Conservation (phyloP, 2,888 invertebrate genomes). For the Stenchaetothrips biformis region DNA sequence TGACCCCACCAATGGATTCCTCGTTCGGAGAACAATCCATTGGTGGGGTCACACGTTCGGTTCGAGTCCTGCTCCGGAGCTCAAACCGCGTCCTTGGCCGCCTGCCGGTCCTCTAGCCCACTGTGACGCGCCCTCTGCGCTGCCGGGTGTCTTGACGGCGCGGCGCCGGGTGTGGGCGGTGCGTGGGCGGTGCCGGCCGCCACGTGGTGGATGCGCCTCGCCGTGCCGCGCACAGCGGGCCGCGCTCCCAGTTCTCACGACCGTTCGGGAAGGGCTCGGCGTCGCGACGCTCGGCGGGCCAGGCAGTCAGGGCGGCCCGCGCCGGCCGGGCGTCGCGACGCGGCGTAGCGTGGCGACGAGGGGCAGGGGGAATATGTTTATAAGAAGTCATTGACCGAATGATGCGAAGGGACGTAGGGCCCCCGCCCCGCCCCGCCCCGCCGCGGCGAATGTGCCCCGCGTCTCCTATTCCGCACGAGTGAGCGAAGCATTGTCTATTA, state of each 20-base stretch:
- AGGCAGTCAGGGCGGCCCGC: too few species aligned
- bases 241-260: conserved; percentile 11
- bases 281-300: not conserved
- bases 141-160: too few species aligned
- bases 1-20: too few species aligned
- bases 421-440: not conserved
- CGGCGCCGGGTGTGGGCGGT: too few species aligned
- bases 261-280: conserved; percentile 3
- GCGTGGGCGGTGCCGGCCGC: too few species aligned
- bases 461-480: conserved; percentile 11
- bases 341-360: not conserved
- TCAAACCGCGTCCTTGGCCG: too few species aligned
- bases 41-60: too few species aligned
- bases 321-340: not conserved
- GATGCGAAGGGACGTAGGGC: conserved; percentile 13
- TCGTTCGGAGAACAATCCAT: too few species aligned
- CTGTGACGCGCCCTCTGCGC: too few species aligned
- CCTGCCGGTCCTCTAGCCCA: too few species aligned
- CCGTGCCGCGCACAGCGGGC: not conserved
- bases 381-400: conserved; percentile 23
- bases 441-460: not conserved
- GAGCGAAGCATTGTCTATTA: conserved; percentile 18
- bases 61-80: too few species aligned
- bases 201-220: not conserved
- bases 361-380: not conserved